phyloP scores from a whole-genome alignment of 2,113 vertebrate genomes.

The Notothenia coriiceps region DNA sequence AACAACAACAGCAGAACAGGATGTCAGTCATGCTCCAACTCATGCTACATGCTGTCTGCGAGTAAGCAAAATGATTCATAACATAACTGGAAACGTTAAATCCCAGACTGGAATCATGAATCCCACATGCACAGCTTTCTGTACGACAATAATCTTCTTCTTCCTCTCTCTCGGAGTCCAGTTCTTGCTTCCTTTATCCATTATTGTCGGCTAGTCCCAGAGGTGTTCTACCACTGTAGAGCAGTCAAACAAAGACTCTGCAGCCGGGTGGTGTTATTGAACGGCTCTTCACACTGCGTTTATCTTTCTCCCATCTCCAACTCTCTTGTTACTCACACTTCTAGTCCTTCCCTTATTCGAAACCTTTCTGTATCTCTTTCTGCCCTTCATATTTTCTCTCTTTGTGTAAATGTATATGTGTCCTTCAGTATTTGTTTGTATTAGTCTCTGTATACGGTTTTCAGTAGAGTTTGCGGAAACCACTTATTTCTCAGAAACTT shows the following conservation, averaged over 20 bases:
- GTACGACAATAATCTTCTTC: not conserved
- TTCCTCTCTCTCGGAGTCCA: not conserved
- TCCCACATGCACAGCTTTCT: not conserved
- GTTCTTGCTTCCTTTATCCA: not conserved
- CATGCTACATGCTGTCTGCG: not conserved
- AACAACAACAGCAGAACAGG: slow-evolving; percentile 28
- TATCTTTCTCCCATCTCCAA: slow-evolving; percentile 21
- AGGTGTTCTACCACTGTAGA: slow-evolving; percentile 24
- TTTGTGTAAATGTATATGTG: not conserved
- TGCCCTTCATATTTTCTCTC: not conserved
- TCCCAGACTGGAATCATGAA: not conserved
- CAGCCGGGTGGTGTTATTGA: slow-evolving; percentile 17
- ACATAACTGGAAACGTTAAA: not conserved
- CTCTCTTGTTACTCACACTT: slow-evolving; percentile 12
- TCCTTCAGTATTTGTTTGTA: slow-evolving; percentile 2
- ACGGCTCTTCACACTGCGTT: slow-evolving; percentile 42
- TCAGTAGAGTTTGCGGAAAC: slow-evolving; percentile 27
- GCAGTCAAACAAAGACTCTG: slow-evolving; percentile 37
- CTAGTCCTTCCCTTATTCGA: slow-evolving; percentile 18
- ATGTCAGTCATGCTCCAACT: not conserved
- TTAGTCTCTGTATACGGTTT: slow-evolving; percentile 9
- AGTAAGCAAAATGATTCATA: slow-evolving; percentile 5
- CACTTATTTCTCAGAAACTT: slow-evolving; percentile 10
- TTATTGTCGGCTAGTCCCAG: slow-evolving; percentile 3
- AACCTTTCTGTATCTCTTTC: slow-evolving; percentile 17